These are phyloP conservation scores for Brachionichthys hirsutus DNA, from an alignment of 2,113 vertebrate species.

Conservation along the genomic window DNA sequence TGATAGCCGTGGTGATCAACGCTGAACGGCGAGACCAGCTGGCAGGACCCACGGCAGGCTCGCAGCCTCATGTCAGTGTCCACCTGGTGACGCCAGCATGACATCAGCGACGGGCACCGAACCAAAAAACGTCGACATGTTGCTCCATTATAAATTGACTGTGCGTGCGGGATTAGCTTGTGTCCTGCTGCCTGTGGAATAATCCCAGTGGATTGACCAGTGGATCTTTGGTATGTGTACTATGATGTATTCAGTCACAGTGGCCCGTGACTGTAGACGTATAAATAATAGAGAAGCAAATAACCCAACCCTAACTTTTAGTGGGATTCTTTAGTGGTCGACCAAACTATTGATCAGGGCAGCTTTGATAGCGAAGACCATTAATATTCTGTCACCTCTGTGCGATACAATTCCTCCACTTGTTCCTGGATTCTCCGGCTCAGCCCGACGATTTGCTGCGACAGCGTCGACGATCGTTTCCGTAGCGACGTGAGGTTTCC, in stretches of 20 bases:
- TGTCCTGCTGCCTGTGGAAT: too few relatives aligned
- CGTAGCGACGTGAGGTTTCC: slow-evolving; percentile 57
- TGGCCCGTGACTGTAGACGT: too few relatives aligned
- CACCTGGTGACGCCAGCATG: slow-evolving; percentile 57
- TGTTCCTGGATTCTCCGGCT: slow-evolving; percentile 42
- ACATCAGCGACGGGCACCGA: not conserved
- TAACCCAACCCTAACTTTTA: too few relatives aligned
- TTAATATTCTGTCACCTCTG: slow-evolving; percentile 61
- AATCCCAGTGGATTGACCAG: too few relatives aligned
- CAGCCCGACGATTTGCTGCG: slow-evolving; percentile 40
- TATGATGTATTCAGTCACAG: too few relatives aligned
- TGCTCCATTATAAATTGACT: too few relatives aligned
- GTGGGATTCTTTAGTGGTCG: too few relatives aligned
- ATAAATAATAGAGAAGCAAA: too few relatives aligned
- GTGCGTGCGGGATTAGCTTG: too few relatives aligned
- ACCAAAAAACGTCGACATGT: too few relatives aligned
- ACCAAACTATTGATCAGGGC: too few relatives aligned
- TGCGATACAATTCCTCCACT: slow-evolving; percentile 48
- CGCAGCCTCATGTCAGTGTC: slow-evolving; percentile 75
- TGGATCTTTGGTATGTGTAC: too few relatives aligned
- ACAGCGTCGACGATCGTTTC: slow-evolving; percentile 41
- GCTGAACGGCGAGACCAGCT: slow-evolving; percentile 26
- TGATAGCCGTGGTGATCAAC: slow-evolving; percentile 34
- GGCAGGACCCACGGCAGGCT: slow-evolving; percentile 74
- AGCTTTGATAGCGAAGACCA: not conserved